These are phyloP conservation scores for Oreochromis spilurus DNA, from an alignment of 2,113 vertebrate genomes.

Conservation along the genomic window DNA sequence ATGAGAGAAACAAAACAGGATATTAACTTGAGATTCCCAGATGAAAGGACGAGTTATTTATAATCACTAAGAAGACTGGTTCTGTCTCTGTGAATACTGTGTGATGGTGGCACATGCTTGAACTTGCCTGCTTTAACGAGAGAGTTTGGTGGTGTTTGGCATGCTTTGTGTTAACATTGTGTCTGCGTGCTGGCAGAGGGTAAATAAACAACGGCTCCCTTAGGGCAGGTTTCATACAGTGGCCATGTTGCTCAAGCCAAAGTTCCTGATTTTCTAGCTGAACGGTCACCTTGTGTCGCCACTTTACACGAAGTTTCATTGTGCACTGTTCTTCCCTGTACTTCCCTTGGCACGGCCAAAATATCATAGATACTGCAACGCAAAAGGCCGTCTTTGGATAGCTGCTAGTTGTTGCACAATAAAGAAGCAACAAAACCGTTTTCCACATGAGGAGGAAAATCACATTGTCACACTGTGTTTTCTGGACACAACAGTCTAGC, in stretches of 20 bases:
- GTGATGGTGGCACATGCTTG: constrained; percentile 1
- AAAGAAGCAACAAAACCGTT: constrained; percentile 1
- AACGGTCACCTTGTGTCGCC: constrained; percentile 25
- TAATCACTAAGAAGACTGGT: constrained; percentile 27
- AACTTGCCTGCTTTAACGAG: constrained; percentile 35
- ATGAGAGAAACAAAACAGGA: neutral
- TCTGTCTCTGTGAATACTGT: constrained; percentile 10
- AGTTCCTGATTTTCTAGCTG: constrained; percentile 63
- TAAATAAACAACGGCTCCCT: constrained; percentile 44
- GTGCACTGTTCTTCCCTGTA: neutral
- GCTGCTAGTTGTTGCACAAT: neutral
- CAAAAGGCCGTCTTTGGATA: neutral
- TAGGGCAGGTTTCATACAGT: constrained; percentile 43
- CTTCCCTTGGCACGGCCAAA: neutral
- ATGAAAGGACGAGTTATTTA: constrained; percentile 31
- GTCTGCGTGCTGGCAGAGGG: constrained; percentile 2
- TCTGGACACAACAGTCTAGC: neutral
- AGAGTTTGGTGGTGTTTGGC: neutral
- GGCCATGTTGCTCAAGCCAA: constrained; percentile 41
- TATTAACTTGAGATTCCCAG: constrained; percentile 3
- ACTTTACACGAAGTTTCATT: constrained; percentile 3
- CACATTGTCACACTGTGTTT: neutral
- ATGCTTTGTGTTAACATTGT: constrained; percentile 12
- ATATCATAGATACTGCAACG: neutral
- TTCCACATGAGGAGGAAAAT: neutral